A percentile compares a stretch with the other conserved stretches of the same genome.
Conservation (phyloP, 2,888 invertebrate species). For the Julus scandinavius region DNA sequence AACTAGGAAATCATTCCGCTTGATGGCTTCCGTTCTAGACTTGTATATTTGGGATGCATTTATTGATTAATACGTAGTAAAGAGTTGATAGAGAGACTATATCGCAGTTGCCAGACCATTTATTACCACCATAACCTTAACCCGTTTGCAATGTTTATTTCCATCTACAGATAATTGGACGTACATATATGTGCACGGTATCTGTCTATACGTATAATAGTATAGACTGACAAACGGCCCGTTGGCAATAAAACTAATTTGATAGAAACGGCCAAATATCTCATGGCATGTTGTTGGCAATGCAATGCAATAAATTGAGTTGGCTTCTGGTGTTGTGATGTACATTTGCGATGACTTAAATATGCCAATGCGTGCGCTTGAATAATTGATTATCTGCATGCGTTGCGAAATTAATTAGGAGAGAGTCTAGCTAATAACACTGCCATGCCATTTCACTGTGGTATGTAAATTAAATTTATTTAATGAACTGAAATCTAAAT, state of each 20-base stretch:
- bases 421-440: not conserved
- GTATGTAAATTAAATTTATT: not conserved
- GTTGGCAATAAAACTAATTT: not conserved
- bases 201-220: not conserved
- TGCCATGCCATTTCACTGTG: not conserved
- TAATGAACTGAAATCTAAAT: not conserved
- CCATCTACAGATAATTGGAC: not conserved
- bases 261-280: slow-evolving; percentile 3
- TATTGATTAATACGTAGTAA: not conserved
- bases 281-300: not conserved
- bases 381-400: not conserved
- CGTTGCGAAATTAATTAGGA: not conserved
- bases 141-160: slow-evolving; percentile 25
- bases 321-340: not conserved
- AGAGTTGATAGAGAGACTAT: not conserved
- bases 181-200: not conserved
- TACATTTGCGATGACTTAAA: not conserved
- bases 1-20: too few species aligned
- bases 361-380: not conserved
- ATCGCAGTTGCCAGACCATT: slow-evolving; percentile 15
- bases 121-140: slow-evolving; percentile 19
- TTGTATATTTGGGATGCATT: not conserved
- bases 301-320: not conserved
- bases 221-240: not conserved
- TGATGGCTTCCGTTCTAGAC: not conserved